phyloP scores from a whole-genome alignment of 2,113 vertebrate genomes.

The Burhinus oedicnemus region DNA sequence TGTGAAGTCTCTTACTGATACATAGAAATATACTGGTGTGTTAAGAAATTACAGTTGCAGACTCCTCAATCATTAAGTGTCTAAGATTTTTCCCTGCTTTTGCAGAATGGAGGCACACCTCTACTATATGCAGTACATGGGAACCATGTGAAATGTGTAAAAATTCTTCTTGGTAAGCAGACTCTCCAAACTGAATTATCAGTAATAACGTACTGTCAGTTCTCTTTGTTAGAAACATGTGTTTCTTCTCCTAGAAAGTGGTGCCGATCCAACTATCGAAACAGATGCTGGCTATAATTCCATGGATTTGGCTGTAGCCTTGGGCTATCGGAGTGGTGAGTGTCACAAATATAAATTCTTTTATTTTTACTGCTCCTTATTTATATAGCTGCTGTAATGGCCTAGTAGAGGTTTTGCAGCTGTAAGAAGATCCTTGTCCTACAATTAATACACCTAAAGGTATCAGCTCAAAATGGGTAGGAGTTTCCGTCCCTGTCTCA shows the following conservation, averaged over 20 bases:
- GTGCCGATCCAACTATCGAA: slow-evolving; percentile 94
- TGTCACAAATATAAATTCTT: neutral
- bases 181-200: neutral
- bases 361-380: neutral
- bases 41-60: neutral
- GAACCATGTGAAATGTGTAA: slow-evolving; percentile 96
- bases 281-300: slow-evolving; percentile 97
- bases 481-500: neutral
- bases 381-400: neutral
- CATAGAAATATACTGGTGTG: neutral
- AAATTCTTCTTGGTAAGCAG: slow-evolving; percentile 90
- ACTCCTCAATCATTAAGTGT: neutral
- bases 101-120: slow-evolving; percentile 95
- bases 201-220: neutral
- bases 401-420: neutral
- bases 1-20: neutral
- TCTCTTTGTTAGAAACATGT: neutral
- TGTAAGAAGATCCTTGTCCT: neutral
- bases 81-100: slow-evolving; percentile 22
- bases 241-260: slow-evolving; percentile 82
- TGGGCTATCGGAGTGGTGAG: slow-evolving; percentile 94
- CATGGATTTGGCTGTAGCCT: slow-evolving; percentile 97
- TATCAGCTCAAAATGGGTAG: neutral
- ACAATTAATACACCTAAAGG: neutral
- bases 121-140: slow-evolving; percentile 97